Conservation (phyloP, 2,113 vertebrate genomes). For the Aleadryas rufinucha region DNA sequence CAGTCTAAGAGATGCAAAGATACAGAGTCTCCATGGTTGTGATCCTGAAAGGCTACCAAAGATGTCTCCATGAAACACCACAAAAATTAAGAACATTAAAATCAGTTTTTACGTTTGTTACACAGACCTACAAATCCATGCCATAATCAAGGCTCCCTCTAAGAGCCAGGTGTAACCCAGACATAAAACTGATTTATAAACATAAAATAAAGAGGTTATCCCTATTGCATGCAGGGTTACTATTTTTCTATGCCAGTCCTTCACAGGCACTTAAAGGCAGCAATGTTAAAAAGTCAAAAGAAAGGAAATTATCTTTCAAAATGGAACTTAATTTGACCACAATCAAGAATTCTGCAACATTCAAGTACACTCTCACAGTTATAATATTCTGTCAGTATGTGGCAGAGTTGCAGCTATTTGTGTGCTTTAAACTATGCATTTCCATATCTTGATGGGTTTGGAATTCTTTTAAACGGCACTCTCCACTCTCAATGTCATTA, state of each 20-base stretch:
- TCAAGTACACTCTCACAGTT: neutral
- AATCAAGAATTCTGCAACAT: neutral
- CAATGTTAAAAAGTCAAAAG: neutral
- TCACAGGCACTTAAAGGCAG: neutral
- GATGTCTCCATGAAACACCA: neutral
- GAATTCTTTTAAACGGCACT: neutral
- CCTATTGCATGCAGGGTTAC: neutral
- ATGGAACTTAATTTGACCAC: neutral
- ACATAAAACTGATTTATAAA: neutral
- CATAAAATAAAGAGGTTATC: neutral
- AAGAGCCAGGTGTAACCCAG: neutral
- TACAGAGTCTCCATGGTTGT: rapidly evolving
- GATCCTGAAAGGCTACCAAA: neutral
- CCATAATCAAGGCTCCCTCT: neutral
- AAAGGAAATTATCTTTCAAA: neutral
- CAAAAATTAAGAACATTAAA: neutral
- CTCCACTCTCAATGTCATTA: neutral
- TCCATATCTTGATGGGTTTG: neutral
- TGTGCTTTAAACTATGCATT: neutral
- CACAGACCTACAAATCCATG: neutral
- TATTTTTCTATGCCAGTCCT: neutral
- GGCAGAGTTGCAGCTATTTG: neutral
- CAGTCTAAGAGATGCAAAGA: neutral
- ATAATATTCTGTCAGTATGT: neutral
- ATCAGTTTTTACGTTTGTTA: neutral